phyloP scores from a whole-genome alignment of 2,888 invertebrate genomes.

The Nomada hirtipes region DNA sequence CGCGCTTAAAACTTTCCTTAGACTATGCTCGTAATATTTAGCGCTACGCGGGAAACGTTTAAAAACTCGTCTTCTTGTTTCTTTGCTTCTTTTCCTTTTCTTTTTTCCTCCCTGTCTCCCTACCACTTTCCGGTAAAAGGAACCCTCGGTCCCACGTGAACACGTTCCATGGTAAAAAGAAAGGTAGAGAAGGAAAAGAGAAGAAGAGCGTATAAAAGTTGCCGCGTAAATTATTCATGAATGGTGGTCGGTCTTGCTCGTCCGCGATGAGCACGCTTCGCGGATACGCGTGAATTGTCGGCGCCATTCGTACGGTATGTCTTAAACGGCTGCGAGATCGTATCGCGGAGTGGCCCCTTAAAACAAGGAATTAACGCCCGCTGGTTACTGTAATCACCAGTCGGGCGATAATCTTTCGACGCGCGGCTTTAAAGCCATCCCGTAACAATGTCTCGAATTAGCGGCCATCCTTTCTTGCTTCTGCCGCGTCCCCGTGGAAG shows the following conservation, averaged over 20 bases:
- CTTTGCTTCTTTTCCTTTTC: not conserved
- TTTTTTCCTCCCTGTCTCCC: too few species aligned
- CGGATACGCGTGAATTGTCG: conserved; percentile 57
- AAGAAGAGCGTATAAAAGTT: conserved; percentile 59
- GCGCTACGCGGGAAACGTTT: conserved; percentile 64
- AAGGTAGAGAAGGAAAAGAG: not conserved
- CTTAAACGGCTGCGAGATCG: conserved; percentile 41
- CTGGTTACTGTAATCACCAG: conserved; percentile 38
- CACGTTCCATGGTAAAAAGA: conserved; percentile 25
- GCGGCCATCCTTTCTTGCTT: conserved; percentile 15
- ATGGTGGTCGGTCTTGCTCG: conserved; percentile 37
- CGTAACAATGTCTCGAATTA: conserved; percentile 49
- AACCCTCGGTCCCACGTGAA: conserved; percentile 7
- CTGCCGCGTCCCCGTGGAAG: not conserved
- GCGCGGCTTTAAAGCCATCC: conserved; percentile 26
- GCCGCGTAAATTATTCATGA: conserved; percentile 69
- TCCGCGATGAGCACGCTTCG: conserved; percentile 36
- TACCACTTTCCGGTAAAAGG: not conserved
- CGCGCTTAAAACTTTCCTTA: conserved; percentile 66
- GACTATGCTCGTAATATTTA: conserved; percentile 67
- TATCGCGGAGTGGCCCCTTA: conserved; percentile 41
- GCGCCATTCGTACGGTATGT: conserved; percentile 43
- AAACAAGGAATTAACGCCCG: conserved; percentile 59
- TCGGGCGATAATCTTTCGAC: conserved; percentile 49
- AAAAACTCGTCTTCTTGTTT: conserved; percentile 43